Conservation (phyloP, 2,888 invertebrate species). For the Drosophila dives region DNA sequence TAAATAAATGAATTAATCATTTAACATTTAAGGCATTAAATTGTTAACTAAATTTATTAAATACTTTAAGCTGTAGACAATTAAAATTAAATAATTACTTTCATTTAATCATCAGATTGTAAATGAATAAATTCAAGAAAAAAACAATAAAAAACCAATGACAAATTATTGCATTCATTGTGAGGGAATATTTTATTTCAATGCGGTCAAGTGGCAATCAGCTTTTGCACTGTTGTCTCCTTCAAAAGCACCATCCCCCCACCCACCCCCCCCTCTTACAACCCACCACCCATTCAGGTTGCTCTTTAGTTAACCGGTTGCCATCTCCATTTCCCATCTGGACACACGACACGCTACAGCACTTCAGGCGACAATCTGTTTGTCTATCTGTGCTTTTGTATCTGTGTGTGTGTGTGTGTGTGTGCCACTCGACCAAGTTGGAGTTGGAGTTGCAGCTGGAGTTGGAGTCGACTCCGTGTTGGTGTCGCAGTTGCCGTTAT, state of each 20-base stretch:
- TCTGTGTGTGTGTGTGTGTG: conserved; percentile 44
- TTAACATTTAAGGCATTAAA: neutral
- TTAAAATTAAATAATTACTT: no score
- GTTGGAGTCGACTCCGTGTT: conserved; percentile 7
- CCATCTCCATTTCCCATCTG: conserved; percentile 29
- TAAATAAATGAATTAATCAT: neutral
- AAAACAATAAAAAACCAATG: neutral
- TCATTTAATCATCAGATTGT: neutral
- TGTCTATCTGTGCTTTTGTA: conserved; percentile 71
- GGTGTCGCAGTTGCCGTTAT: conserved; percentile 30
- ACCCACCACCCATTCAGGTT: neutral
- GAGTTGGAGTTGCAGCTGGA: neutral
- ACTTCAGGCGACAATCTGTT: conserved; percentile 77
- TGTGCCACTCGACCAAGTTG: conserved; percentile 19
- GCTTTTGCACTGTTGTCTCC: neutral
- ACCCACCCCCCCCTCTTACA: no score
- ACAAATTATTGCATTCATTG: neutral
- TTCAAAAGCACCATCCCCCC: no score
- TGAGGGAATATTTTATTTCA: conserved; percentile 7
- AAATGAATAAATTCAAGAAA: neutral
- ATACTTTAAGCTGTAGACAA: neutral
- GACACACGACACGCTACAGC: conserved; percentile 57
- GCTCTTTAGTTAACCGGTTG: conserved; percentile 15
- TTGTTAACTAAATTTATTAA: neutral
- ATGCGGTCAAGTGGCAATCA: conserved; percentile 17